phyloP scores from a whole-genome alignment of 2,888 invertebrate genomes.

The Conomelus anceps region DNA sequence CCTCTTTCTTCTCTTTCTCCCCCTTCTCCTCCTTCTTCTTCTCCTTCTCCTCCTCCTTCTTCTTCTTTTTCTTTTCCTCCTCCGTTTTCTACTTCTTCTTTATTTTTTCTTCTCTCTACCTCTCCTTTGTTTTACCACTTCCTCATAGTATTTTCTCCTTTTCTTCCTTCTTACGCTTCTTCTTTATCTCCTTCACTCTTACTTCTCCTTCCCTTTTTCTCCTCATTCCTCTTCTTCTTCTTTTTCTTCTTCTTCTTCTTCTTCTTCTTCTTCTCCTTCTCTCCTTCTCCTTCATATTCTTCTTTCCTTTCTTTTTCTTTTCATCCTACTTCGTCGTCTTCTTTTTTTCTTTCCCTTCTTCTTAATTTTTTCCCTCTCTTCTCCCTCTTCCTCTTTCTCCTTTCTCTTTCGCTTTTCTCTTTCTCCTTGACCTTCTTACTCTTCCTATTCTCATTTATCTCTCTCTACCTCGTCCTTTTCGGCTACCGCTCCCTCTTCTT shows the following conservation, averaged over 20 bases:
- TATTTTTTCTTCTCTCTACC: background rate
- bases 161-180: background rate
- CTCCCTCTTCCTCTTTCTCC: too few relatives aligned
- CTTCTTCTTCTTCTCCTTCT: too few relatives aligned
- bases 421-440: too few relatives aligned
- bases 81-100: background rate
- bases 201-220: background rate
- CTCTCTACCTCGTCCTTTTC: too few relatives aligned
- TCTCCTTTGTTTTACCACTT: background rate
- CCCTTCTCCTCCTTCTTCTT: background rate
- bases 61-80: background rate
- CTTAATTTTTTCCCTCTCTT: too few relatives aligned
- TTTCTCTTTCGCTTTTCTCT: too few relatives aligned
- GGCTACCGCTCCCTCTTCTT: too few relatives aligned
- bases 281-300: too few relatives aligned
- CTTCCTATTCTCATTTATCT: too few relatives aligned
- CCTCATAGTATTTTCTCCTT: background rate
- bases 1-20: background rate
- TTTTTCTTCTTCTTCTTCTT: background rate
- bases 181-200: background rate
- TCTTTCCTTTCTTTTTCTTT: too few relatives aligned
- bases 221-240: background rate
- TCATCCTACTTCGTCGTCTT: too few relatives aligned
- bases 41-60: background rate
- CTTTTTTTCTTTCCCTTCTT: too few relatives aligned